phyloP scores from a whole-genome alignment of 2,113 vertebrate species.

The Prunella fulvescens region DNA sequence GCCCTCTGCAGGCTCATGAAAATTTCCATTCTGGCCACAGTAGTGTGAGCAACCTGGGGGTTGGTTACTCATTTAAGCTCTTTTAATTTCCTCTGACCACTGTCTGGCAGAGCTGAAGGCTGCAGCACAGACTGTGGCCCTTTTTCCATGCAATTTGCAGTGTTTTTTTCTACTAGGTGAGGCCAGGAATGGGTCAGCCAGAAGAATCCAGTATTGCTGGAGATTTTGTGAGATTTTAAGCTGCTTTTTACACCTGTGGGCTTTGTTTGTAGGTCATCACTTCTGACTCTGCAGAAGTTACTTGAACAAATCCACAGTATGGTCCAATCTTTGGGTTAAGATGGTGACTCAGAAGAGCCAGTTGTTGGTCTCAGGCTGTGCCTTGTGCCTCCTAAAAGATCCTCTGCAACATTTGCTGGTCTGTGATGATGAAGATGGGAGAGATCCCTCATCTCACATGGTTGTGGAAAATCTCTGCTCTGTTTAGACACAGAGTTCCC shows the following conservation, averaged over 20 bases:
- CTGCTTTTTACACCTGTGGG: background rate
- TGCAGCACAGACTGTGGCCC: background rate
- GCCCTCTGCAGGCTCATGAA: background rate
- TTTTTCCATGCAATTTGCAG: background rate
- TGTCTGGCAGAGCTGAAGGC: background rate
- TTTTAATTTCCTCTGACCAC: slow-evolving; percentile 11
- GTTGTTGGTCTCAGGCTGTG: background rate
- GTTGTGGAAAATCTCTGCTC: background rate
- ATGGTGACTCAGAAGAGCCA: background rate
- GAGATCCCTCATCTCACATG: fast-evolving
- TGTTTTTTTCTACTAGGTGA: background rate
- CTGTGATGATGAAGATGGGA: background rate
- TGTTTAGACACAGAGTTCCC: background rate
- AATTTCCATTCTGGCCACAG: background rate
- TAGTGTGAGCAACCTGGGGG: background rate
- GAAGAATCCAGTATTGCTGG: background rate
- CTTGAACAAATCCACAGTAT: background rate
- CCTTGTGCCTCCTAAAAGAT: background rate
- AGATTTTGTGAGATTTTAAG: background rate
- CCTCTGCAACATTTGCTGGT: background rate
- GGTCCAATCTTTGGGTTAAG: background rate
- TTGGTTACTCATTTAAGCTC: background rate
- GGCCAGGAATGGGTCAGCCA: background rate
- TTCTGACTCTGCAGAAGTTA: background rate
- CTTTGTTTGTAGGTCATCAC: background rate